Evolutionary conservation across 92 coral and sea anemone genomes (phyloP).

Genomic region (Phenganax subtilis): DNA sequence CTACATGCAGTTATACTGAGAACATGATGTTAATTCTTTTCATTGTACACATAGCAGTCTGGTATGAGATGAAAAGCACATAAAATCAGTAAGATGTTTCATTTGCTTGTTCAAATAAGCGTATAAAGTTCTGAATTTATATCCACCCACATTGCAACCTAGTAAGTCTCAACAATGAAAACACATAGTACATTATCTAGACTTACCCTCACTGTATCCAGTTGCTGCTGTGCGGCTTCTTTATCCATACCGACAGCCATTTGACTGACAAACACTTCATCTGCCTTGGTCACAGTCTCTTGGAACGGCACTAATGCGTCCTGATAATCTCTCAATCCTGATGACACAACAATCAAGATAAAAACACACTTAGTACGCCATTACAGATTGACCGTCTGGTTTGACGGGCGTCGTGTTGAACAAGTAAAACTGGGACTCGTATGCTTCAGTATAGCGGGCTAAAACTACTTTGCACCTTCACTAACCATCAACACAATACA

Average conservation of each 20-base stretch:
- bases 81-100: too few relatives aligned
- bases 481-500: not conserved
- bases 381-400: too few relatives aligned
- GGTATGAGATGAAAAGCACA: not conserved
- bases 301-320: slow-evolving; percentile 30
- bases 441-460: too few relatives aligned
- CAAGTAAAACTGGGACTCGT: too few relatives aligned
- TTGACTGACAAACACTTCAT: slow-evolving; percentile 33
- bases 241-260: slow-evolving; percentile 39
- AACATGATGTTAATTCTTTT: too few relatives aligned
- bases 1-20: too few relatives aligned
- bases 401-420: too few relatives aligned
- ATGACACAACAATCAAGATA: not conserved
- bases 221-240: slow-evolving; percentile 21
- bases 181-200: too few relatives aligned
- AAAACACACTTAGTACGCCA: not conserved
- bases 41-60: not conserved
- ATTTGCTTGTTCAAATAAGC: too few relatives aligned
- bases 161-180: not conserved
- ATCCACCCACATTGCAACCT: too few relatives aligned
- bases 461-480: too few relatives aligned
- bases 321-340: slow-evolving; percentile 33
- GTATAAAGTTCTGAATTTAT: too few relatives aligned
- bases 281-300: slow-evolving; percentile 32
- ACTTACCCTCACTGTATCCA: slow-evolving; percentile 29